Percentiles rank a stretch among this genome's conserved stretches.
Conservation (phyloP, 2,797 vertebrate species). For the Zenarchopterus dispar region DNA sequence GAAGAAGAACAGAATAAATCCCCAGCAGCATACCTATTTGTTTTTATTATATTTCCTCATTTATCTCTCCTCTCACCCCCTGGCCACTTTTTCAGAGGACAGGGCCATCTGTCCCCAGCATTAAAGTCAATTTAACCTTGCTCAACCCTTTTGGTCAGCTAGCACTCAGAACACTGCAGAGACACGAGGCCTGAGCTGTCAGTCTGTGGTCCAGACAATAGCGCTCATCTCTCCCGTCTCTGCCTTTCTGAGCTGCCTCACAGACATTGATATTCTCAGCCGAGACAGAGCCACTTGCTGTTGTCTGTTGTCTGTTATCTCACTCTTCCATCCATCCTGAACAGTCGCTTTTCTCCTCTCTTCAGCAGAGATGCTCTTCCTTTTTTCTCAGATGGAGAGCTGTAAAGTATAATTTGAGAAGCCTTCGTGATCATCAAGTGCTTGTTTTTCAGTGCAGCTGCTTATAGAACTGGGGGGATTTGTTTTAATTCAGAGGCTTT, state of each 20-base stretch:
- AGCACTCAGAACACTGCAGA: constrained; percentile 18
- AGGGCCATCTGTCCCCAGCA: constrained; percentile 32
- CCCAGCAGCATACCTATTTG: constrained; percentile 36
- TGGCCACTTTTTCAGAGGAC: constrained; percentile 18
- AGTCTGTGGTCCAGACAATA: constrained; percentile 4
- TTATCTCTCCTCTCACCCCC: constrained; percentile 9
- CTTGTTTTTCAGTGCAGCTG: not conserved
- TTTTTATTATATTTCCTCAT: constrained; percentile 48
- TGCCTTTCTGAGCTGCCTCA: constrained; percentile 43
- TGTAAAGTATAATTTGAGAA: constrained; percentile 1
- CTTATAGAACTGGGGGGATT: not conserved
- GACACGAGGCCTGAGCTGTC: constrained; percentile 39
- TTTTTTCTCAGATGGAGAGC: constrained; percentile 21
- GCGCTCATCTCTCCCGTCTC: constrained; percentile 41
- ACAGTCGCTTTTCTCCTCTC: constrained; percentile 8
- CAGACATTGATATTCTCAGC: constrained; percentile 58
- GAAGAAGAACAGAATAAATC: constrained; percentile 40
- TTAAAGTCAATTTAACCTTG: constrained; percentile 45
- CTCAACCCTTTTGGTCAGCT: constrained; percentile 39
- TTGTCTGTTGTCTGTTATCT: constrained; percentile 44
- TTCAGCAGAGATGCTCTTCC: constrained; percentile 7
- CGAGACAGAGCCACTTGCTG: constrained; percentile 56
- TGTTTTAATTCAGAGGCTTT: not conserved
- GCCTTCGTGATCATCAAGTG: not conserved
- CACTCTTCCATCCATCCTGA: constrained; percentile 17